Conservation (phyloP, 1,140 invertebrate genomes). For the Steinernema khuongi region DNA sequence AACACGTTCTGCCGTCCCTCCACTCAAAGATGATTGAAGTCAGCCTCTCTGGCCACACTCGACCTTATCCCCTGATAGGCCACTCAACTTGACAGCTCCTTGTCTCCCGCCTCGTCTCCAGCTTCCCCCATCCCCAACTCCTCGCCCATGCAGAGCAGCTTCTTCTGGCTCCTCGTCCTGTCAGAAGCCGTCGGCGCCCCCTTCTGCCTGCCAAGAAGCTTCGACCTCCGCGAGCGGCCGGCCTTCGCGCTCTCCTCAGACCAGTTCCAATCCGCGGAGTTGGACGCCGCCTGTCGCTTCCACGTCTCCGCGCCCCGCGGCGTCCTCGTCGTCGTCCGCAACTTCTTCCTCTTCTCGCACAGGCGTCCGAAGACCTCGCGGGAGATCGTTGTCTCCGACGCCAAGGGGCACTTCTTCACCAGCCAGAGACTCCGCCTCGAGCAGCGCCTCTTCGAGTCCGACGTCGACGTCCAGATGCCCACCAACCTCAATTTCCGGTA, state of each 20-base stretch:
- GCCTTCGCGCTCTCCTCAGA: neutral
- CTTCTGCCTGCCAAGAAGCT: neutral
- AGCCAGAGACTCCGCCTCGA: neutral
- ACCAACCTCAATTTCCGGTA: neutral
- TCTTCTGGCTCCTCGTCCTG: too few species aligned
- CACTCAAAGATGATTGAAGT: too few species aligned
- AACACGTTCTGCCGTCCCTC: too few species aligned
- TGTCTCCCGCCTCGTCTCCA: too few species aligned
- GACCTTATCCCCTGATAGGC: too few species aligned
- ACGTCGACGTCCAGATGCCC: neutral
- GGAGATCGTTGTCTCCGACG: neutral
- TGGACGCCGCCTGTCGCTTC: neutral
- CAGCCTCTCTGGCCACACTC: too few species aligned
- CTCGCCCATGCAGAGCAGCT: too few species aligned
- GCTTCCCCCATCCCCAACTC: too few species aligned
- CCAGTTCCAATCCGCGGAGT: neutral
- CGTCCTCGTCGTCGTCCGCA: neutral
- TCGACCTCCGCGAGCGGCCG: neutral
- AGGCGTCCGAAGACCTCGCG: neutral
- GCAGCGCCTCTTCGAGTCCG: neutral
- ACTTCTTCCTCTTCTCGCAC: neutral
- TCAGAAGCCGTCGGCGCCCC: too few species aligned
- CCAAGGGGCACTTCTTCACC: neutral
- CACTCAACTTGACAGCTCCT: too few species aligned
- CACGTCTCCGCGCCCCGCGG: neutral